Evolutionary conservation across 2,113 vertebrate species (phyloP), one percentile per base, ranked within the genome.

Genomic region (Macquaria australasica): DNA sequence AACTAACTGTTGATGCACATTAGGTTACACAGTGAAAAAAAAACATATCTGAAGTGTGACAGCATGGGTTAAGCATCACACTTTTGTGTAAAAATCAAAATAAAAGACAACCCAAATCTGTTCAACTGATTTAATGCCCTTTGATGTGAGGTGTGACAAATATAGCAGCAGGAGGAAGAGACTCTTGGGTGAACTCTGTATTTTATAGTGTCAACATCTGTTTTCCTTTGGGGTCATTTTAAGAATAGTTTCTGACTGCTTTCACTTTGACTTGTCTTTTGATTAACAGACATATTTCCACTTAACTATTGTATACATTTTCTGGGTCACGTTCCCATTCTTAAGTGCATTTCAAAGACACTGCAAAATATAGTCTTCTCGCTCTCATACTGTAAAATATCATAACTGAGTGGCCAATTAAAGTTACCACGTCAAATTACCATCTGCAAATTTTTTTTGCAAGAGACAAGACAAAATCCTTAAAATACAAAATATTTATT

Each of bases 401-500:
- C 8, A 66, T 6, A 56, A n/a, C 58, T 11, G 21, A 39, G 56
- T 1, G n/a, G 6, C 43, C 72, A 16, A n/a, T 75, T 8, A 60
- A 53, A 79, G 41, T 56, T 60, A 74, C 39, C 59, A 81, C 23
- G 8, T 67, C 51, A 67, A 78, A 71, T 66, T 70, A 64, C 69
- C 70, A 64, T 31, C 37, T 34, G 79, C 71, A 55, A 23, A 39
- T 39, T 37, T 78, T 80, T 75, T 75, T 79, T 73, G 73, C 89
- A 94, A 90, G 81, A 95, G 88, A 91, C 88, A 88, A 93, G 89
- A 89, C 89, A 92, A 91, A 94, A 59, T 79, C 70, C 74, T 89
- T 93, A 94, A 94, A 94, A 95, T 94, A 95, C 93, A 95, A 95
- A 95, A 95, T 94, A 95, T 95, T 94, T 94, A 95, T 94, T 95